Evolutionary conservation across 2,888 invertebrate genomes (phyloP).

Genomic region (Gnatocerus cornutus): DNA sequence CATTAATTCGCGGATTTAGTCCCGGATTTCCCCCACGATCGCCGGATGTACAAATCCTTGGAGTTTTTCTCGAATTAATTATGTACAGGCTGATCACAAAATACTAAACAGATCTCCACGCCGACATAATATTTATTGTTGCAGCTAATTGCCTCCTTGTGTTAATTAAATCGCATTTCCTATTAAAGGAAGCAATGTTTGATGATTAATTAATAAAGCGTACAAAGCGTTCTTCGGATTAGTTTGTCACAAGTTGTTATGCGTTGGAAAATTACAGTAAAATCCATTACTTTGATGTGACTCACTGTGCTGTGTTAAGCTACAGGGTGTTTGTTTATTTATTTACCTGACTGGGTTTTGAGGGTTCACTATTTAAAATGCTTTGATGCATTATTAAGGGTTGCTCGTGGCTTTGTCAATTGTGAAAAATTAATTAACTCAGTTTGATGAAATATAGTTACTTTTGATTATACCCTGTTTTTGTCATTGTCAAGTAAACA

Average conservation of each 20-base stretch:
- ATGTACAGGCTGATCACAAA: slow-evolving; percentile 27
- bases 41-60: slow-evolving; percentile 15
- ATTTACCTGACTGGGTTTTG: slow-evolving; percentile 35
- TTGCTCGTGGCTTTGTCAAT: background rate
- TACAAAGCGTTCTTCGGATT: slow-evolving; percentile 49
- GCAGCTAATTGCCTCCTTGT: slow-evolving; percentile 34
- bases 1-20: slow-evolving; percentile 42
- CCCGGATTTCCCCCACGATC: slow-evolving; percentile 14
- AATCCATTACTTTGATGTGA: slow-evolving; percentile 50
- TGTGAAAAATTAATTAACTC: slow-evolving; percentile 25
- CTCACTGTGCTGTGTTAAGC: slow-evolving; percentile 24
- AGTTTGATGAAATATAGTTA: background rate
- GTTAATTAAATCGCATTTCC: slow-evolving; percentile 47
- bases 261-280: slow-evolving; percentile 45
- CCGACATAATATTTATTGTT: slow-evolving; percentile 33
- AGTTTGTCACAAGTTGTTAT: slow-evolving; percentile 47
- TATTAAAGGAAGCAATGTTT: slow-evolving; percentile 44
- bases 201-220: slow-evolving; percentile 49
- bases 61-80: slow-evolving; percentile 28
- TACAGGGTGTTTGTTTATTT: slow-evolving; percentile 45
- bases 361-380: slow-evolving; percentile 32
- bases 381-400: slow-evolving; percentile 46
- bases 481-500: no score
- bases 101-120: slow-evolving; percentile 5
- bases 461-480: no score